These are phyloP conservation scores for Parelbella ahira DNA, from an alignment of 2,888 invertebrate genomes.

Conservation along the genomic window DNA sequence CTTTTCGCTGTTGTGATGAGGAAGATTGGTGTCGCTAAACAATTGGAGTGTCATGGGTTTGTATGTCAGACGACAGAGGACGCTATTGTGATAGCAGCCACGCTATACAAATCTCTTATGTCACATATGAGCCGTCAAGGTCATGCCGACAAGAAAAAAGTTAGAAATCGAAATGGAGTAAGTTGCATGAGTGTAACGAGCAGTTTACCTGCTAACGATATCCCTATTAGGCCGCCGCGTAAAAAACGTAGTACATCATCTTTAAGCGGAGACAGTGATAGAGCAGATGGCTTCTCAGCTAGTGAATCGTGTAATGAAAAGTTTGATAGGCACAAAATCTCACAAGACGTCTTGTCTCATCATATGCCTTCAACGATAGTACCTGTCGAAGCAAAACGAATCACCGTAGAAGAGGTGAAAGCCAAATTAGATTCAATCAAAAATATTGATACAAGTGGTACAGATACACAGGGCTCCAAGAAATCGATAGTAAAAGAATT, in stretches of 20 bases:
- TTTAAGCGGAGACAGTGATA: conserved; percentile 82
- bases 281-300: conserved; percentile 73
- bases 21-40: conserved; percentile 86
- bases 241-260: conserved; percentile 86
- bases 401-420: conserved; percentile 79
- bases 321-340: conserved; percentile 79
- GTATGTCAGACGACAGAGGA: conserved; percentile 94
- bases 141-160: conserved; percentile 77
- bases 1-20: conserved; percentile 96
- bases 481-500: conserved; percentile 57
- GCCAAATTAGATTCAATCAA: conserved; percentile 77
- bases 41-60: conserved; percentile 94
- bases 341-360: conserved; percentile 78
- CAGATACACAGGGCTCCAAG: conserved; percentile 77
- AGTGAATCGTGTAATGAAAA: conserved; percentile 71
- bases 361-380: conserved; percentile 60
- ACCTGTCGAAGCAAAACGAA: conserved; percentile 63
- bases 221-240: conserved; percentile 86
- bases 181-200: conserved; percentile 89
- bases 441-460: conserved; percentile 63
- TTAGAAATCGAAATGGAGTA: conserved; percentile 86
- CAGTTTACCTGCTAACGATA: conserved; percentile 71
- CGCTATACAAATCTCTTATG: conserved; percentile 92
- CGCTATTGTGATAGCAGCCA: conserved; percentile 94
- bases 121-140: conserved; percentile 86